Percentiles rank a stretch among this genome's conserved stretches.
These are phyloP conservation scores for Squalus acanthias DNA, from an alignment of 2,797 vertebrate genomes.

Conservation along the genomic window DNA sequence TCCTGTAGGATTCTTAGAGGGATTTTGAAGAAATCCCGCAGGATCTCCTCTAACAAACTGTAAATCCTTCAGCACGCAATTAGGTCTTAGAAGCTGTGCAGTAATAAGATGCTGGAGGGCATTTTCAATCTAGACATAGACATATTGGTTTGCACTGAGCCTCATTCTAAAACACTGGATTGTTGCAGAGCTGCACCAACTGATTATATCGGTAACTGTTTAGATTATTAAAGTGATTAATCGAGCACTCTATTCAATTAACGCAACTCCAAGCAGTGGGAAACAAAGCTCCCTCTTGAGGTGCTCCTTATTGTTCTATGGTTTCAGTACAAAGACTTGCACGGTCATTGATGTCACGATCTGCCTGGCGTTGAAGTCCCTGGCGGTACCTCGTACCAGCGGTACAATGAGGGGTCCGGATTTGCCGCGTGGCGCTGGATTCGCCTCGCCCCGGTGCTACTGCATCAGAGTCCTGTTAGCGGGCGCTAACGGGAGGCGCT, in stretches of 20 bases:
- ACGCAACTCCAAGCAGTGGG: background rate
- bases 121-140: background rate
- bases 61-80: constrained; percentile 14
- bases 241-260: background rate
- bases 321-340: background rate
- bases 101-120: background rate
- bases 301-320: background rate
- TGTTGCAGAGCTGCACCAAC: background rate
- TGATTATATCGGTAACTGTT: background rate
- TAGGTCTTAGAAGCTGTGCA: background rate
- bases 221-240: background rate
- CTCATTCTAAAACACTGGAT: background rate
- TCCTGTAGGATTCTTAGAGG: background rate
- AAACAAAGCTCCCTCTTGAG: no score
- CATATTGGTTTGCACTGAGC: background rate
- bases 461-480: no score
- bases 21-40: background rate
- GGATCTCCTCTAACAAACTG: constrained; percentile 10
- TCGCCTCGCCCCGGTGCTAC: no score
- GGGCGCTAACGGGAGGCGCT: no score
- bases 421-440: no score
- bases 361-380: no score
- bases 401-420: no score
- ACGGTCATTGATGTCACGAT: no score
- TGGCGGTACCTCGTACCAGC: no score